Evolutionary conservation across 2,113 vertebrate genomes (phyloP).

Genomic region (Tragulus kanchil): DNA sequence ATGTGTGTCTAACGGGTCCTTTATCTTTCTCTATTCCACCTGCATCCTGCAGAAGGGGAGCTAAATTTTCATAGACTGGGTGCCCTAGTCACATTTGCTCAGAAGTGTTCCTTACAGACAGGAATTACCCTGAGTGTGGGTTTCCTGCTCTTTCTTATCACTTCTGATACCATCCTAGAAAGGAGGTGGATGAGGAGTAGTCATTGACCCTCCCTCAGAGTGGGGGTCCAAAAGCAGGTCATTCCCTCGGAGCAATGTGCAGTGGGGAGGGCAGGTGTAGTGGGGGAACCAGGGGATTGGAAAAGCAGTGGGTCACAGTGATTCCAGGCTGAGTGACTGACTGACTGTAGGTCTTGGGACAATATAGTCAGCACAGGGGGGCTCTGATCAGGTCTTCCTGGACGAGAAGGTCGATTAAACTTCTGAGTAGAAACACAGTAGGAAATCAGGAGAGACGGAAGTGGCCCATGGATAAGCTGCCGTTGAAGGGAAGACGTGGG

Average conservation of each 20-base stretch:
- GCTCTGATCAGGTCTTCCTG: neutral
- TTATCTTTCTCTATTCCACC: neutral
- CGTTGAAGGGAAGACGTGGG: neutral
- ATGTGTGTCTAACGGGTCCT: rapidly evolving
- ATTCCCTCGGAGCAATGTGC: too few species aligned
- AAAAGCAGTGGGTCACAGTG: rapidly evolving
- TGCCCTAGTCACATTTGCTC: neutral
- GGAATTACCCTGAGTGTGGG: too few species aligned
- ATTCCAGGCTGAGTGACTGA: rapidly evolving
- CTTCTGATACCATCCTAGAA: neutral
- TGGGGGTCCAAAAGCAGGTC: neutral
- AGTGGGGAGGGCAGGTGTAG: rapidly evolving
- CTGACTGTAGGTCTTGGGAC: neutral
- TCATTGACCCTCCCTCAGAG: too few species aligned
- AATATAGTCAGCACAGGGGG: neutral
- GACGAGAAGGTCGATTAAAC: neutral
- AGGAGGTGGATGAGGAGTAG: neutral
- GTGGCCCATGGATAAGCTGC: neutral
- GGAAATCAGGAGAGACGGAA: neutral
- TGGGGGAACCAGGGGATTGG: rapidly evolving
- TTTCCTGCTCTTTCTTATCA: neutral
- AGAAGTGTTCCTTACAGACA: rapidly evolving
- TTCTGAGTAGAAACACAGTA: neutral
- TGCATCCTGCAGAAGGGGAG: too few species aligned
- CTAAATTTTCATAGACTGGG: neutral